Conservation (phyloP, 2,888 invertebrate genomes). For the Drosophila acutilabella region DNA sequence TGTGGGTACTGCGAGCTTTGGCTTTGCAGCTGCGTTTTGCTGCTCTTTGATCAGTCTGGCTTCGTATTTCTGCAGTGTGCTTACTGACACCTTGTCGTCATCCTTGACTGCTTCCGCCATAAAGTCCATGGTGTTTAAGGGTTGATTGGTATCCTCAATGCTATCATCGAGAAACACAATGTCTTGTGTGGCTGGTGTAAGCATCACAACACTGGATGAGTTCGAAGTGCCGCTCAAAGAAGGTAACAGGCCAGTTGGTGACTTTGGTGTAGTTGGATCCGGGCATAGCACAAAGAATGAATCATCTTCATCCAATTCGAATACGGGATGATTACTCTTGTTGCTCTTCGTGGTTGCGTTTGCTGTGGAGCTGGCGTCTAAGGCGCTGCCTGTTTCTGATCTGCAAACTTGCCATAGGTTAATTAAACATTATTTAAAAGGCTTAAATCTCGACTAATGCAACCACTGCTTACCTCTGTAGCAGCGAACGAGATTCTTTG, state of each 20-base stretch:
- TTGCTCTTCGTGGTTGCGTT: conserved; percentile 3
- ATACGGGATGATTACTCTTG: conserved; percentile 35
- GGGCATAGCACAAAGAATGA: conserved; percentile 42
- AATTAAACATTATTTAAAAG: conserved; percentile 26
- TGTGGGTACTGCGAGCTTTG: background rate
- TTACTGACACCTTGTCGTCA: conserved; percentile 59
- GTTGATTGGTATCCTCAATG: conserved; percentile 36
- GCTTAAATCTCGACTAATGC: background rate
- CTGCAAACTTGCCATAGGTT: conserved; percentile 71
- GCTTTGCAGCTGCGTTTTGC: conserved; percentile 30
- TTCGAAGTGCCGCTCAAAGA: conserved; percentile 37
- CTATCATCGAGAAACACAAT: conserved; percentile 82
- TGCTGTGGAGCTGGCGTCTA: conserved; percentile 29
- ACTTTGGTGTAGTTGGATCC: conserved; percentile 25
- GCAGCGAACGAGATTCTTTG: conserved; percentile 60
- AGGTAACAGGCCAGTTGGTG: conserved; percentile 26
- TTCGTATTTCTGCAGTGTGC: conserved; percentile 71
- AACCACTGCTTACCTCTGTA: conserved; percentile 66
- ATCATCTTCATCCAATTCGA: conserved; percentile 65
- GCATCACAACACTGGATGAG: conserved; percentile 74
- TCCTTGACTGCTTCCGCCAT: conserved; percentile 66
- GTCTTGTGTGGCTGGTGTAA: conserved; percentile 82
- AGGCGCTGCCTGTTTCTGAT: conserved; percentile 56
- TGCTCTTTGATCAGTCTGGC: conserved; percentile 58
- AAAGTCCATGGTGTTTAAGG: conserved; percentile 75